Base-by-base conservation (phyloP, 2,888 invertebrate species). In the Arrhopalites spinosus region DNA sequence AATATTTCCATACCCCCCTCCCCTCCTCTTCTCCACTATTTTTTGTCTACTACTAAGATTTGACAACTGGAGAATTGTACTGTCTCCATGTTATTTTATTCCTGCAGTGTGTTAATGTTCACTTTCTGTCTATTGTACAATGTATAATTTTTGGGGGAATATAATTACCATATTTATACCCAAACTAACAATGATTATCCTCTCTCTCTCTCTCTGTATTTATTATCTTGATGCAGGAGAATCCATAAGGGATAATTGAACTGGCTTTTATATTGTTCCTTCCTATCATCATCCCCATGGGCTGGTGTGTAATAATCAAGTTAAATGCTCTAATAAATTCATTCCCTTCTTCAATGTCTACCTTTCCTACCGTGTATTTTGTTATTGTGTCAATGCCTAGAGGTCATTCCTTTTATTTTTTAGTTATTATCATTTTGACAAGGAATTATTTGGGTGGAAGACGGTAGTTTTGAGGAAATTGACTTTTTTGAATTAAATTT, bases 161-260 rank as follows among this genome's bases (percentile, higher is more conserved):
- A 66, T 66, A 66, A 66, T 66, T 66, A 20, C 45, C 36, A 25
- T 45, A 66, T 66, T 66, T 45, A 43, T 66, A 23, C 20, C 45
- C 20, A 1, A 23, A 36, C 43, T n/a, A 43, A n/a, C 45, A 30
- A 17, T 20, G 59, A 59, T 59, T 59, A 59, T 59, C 59, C 23
- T 59, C 25, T 59, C 20, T 59, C 59, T 20, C n/a, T 2, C 23
- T 53, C 17, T 59, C 23, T 13, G 17, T 23, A 17, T 53, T 17
- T 25, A 2, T 8, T 20, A 59, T 59, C 11, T 59, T 11, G 11
- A 59, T 20, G 25, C 23, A 59, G 2, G 23, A 20, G 59, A 13
- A 59, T 11, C 17, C 23, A 59, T 23, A 59, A 20, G 20, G 20
- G 25, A 25, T 25, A 20, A 7, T 25, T 59, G 2, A 23, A 59